Conservation (phyloP, 2,113 vertebrate species). For the Thalassoma bifasciatum region DNA sequence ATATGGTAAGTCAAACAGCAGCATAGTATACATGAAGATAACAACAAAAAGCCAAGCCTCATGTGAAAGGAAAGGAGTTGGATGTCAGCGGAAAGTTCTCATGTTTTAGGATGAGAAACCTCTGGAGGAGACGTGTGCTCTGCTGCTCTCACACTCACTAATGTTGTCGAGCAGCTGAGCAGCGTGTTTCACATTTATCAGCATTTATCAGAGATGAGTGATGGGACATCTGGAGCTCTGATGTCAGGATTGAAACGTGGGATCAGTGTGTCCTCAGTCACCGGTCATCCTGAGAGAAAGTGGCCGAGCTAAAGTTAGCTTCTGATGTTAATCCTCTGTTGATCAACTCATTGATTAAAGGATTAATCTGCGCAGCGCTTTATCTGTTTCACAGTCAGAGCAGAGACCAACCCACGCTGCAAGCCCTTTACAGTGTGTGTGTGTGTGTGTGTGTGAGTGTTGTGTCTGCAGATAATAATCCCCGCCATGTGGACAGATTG, state of each 20-base stretch:
- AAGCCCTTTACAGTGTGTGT: constrained; percentile 16
- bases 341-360: not conserved
- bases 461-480: constrained; percentile 65
- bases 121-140: too few species aligned
- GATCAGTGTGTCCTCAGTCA: too few species aligned
- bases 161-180: too few species aligned
- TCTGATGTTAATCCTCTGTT: not conserved
- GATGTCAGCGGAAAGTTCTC: too few species aligned
- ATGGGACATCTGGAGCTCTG: not conserved
- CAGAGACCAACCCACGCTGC: constrained; percentile 10
- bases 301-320: not conserved
- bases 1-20: too few species aligned
- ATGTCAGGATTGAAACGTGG: constrained; percentile 2
- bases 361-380: not conserved
- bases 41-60: too few species aligned
- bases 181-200: too few species aligned
- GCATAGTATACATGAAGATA: too few species aligned
- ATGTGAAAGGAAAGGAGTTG: too few species aligned
- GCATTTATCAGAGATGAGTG: too few species aligned
- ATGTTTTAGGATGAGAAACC: too few species aligned
- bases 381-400: not conserved
- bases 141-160: too few species aligned
- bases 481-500: constrained; percentile 68
- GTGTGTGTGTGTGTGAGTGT: constrained; percentile 13
- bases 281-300: not conserved